A percentile compares a stretch with the other conserved stretches of the same genome.
These are phyloP conservation scores for Gryon sp. DNA, from an alignment of 1,140 invertebrate species.

Conservation along the genomic window DNA sequence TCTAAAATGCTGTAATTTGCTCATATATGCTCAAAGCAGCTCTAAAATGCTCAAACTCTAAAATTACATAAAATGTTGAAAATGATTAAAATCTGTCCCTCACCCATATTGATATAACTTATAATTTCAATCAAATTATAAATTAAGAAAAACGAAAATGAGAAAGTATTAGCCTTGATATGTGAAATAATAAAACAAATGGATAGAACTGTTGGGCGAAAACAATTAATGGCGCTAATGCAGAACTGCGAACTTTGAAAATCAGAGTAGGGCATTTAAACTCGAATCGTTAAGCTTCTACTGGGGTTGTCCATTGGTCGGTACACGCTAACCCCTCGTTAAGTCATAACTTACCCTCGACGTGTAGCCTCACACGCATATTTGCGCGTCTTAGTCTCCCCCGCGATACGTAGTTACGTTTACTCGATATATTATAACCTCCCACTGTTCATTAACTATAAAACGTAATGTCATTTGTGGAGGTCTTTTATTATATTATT, in stretches of 20 bases:
- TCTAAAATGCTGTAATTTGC: too few species aligned
- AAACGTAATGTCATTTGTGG: conserved; percentile 22
- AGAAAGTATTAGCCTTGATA: too few species aligned
- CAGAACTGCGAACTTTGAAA: conserved; percentile 70
- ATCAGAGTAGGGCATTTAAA: conserved; percentile 70
- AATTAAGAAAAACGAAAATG: too few species aligned
- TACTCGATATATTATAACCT: conserved; percentile 6
- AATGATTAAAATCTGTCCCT: too few species aligned
- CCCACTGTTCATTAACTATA: conserved; percentile 16
- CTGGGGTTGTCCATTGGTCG: conserved; percentile 68
- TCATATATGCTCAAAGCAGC: too few species aligned
- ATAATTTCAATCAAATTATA: too few species aligned
- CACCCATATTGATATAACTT: too few species aligned
- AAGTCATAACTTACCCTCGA: conserved; percentile 78
- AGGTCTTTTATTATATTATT: too few species aligned
- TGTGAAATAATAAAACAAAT: too few species aligned
- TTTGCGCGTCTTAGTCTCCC: conserved; percentile 43
- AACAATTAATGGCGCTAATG: conserved; percentile 62
- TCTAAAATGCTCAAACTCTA: too few species aligned
- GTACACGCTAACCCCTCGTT: conserved; percentile 78
- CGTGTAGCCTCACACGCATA: conserved; percentile 51
- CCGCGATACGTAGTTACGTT: conserved; percentile 37
- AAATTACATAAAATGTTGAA: too few species aligned
- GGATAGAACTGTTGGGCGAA: too few species aligned
- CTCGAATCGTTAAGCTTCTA: conserved; percentile 63